Percentiles rank a stretch among this genome's conserved stretches.
These are phyloP conservation scores for Pachycephala philippinensis DNA, from an alignment of 2,113 vertebrate species.

Conservation along the genomic window DNA sequence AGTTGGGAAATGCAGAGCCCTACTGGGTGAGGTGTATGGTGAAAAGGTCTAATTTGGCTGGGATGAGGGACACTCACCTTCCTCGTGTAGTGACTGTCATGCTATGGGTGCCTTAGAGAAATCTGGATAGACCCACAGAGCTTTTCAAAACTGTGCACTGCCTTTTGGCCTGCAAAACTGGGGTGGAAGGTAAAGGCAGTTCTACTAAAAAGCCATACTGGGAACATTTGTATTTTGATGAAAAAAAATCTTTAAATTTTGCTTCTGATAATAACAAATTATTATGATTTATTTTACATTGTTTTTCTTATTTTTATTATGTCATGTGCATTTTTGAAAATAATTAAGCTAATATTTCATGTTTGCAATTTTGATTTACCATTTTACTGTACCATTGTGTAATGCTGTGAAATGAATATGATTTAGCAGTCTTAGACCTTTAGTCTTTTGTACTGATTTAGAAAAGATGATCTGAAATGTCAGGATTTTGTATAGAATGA, in stretches of 20 bases:
- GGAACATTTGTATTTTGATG: neutral
- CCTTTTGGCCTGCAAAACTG: neutral
- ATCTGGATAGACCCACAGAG: neutral
- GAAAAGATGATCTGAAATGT: neutral
- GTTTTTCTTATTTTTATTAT: neutral
- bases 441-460: neutral
- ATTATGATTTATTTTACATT: neutral
- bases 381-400: neutral
- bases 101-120: neutral
- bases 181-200: neutral
- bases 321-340: neutral
- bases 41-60: neutral
- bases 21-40: accelerated
- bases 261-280: neutral
- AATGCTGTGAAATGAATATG: neutral
- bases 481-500: neutral
- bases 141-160: neutral
- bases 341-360: neutral
- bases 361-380: neutral
- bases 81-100: too few species aligned
- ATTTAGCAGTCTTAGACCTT: neutral
- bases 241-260: neutral
- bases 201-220: neutral
- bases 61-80: neutral
- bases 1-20: neutral